A percentile compares a stretch with the other conserved stretches of the same genome.
phyloP scores from a whole-genome alignment of 2,113 vertebrate genomes.

The Hylia prasina region DNA sequence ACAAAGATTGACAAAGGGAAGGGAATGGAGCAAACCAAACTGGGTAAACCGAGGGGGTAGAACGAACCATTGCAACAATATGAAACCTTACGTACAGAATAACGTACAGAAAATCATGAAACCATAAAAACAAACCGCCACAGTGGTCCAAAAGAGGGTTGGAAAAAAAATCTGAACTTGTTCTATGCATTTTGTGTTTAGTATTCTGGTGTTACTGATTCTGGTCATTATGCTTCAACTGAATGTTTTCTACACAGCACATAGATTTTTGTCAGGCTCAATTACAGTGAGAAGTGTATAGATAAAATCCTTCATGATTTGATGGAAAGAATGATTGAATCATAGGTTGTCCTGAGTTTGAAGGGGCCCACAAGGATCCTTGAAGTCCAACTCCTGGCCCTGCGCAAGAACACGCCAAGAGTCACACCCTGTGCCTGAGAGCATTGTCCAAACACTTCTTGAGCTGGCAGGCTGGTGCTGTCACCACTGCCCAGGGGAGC shows the following conservation, averaged over 20 bases:
- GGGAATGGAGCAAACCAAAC: no score
- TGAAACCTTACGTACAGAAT: no score
- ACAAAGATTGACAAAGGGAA: no score
- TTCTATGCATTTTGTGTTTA: background rate
- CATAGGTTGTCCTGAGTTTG: background rate
- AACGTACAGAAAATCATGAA: no score
- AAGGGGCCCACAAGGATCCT: background rate
- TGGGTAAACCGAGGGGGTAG: no score
- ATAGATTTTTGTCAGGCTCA: background rate
- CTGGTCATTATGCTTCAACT: background rate
- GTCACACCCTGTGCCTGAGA: background rate
- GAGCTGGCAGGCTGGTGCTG: background rate
- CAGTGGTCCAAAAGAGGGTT: background rate
- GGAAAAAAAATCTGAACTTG: background rate
- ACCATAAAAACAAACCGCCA: no score
- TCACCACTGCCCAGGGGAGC: background rate
- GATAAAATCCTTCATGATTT: background rate
- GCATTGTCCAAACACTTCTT: background rate
- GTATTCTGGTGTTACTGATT: background rate
- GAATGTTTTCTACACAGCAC: background rate
- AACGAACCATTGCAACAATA: no score
- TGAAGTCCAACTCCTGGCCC: background rate
- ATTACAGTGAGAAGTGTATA: background rate
- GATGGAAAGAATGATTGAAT: background rate
- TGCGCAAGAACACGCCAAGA: background rate